These are phyloP conservation scores for Scaptomyza montana DNA, from an alignment of 1,140 invertebrate genomes.

Conservation along the genomic window DNA sequence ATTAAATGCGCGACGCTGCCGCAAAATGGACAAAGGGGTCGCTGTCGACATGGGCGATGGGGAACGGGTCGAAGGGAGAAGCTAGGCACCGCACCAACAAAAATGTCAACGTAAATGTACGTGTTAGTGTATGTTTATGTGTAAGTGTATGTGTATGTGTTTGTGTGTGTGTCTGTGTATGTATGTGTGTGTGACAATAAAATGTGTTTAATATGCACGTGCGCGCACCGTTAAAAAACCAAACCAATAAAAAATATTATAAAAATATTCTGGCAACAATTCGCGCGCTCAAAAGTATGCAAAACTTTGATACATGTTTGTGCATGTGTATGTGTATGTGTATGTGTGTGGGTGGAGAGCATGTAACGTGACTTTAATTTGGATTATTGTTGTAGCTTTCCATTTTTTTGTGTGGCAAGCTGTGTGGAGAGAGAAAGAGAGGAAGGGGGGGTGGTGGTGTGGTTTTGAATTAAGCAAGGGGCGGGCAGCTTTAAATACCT, in stretches of 20 bases:
- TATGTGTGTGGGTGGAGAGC: conserved; percentile 13
- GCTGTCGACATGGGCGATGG: background rate
- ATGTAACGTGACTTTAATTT: conserved; percentile 52
- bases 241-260: background rate
- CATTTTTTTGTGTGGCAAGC: conserved; percentile 17
- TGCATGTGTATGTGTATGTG: conserved; percentile 32
- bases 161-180: conserved; percentile 30
- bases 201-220: conserved; percentile 76
- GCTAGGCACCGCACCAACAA: conserved; percentile 42
- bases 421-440: conserved; percentile 12
- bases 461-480: conserved; percentile 18
- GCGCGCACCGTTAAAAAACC: conserved; percentile 43
- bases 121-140: conserved; percentile 23
- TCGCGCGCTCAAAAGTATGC: conserved; percentile 54
- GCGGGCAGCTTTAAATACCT: conserved; percentile 82
- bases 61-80: background rate
- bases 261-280: conserved; percentile 43
- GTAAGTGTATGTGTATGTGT: conserved; percentile 25
- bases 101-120: conserved; percentile 47
- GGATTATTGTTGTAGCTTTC: conserved; percentile 45
- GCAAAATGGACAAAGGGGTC: conserved; percentile 48
- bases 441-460: background rate
- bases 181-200: conserved; percentile 61
- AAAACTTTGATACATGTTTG: conserved; percentile 42
- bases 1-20: conserved; percentile 64